Percentiles rank a stretch among this genome's conserved stretches.
phyloP scores from a whole-genome alignment of 1,140 invertebrate genomes.

The Drosophila kikkawai region DNA sequence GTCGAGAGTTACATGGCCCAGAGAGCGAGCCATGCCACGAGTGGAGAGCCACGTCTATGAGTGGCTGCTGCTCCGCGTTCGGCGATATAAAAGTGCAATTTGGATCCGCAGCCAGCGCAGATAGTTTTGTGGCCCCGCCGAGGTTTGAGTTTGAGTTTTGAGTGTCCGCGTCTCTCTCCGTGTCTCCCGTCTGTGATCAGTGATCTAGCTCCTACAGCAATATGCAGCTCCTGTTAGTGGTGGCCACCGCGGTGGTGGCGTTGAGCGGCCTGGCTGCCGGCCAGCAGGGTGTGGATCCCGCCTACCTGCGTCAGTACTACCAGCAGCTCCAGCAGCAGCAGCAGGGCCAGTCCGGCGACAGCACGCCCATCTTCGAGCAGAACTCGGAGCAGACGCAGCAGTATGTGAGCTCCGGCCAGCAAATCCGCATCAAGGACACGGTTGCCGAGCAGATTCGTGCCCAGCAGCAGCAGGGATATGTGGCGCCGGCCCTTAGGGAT shows the following conservation, averaged over 20 bases:
- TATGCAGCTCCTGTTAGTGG: slow-evolving; percentile 70
- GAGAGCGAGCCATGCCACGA: slow-evolving; percentile 10
- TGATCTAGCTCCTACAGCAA: slow-evolving; percentile 38
- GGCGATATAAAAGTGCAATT: slow-evolving; percentile 82
- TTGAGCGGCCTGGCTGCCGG: slow-evolving; percentile 62
- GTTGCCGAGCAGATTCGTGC: slow-evolving; percentile 79
- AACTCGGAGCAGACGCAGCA: slow-evolving; percentile 83
- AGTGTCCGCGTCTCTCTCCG: slow-evolving; percentile 18
- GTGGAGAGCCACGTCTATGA: slow-evolving; percentile 26
- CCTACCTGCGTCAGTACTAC: slow-evolving; percentile 82
- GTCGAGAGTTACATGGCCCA: slow-evolving; percentile 44
- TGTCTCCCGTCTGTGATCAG: slow-evolving; percentile 16
- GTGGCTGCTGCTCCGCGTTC: slow-evolving; percentile 21
- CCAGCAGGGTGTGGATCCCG: slow-evolving; percentile 76
- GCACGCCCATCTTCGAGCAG: slow-evolving; percentile 82
- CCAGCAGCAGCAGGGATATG: slow-evolving; percentile 79
- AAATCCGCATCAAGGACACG: slow-evolving; percentile 80
- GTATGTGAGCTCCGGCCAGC: slow-evolving; percentile 75
- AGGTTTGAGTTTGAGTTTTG: slow-evolving; percentile 55
- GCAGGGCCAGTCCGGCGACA: slow-evolving; percentile 58
- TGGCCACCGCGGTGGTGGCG: slow-evolving; percentile 64
- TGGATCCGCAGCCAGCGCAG: slow-evolving; percentile 68
- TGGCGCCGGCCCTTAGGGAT: slow-evolving; percentile 76
- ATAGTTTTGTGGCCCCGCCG: slow-evolving; percentile 69
- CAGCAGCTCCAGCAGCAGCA: slow-evolving; percentile 77